These are phyloP conservation scores for Suricata suricatta DNA, from an alignment of 2,113 vertebrate species.

Conservation along the genomic window DNA sequence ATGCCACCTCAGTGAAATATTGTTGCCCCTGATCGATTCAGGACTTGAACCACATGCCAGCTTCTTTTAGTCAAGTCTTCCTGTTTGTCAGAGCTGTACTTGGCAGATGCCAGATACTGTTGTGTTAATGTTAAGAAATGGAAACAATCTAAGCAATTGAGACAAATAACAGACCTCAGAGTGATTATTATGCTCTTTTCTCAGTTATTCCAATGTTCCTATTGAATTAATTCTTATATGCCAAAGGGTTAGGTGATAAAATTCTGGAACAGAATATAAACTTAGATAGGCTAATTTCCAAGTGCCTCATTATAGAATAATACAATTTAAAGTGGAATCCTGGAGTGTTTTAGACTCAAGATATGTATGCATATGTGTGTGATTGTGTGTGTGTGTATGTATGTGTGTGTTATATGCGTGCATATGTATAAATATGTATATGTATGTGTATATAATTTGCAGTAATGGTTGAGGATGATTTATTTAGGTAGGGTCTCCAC, in stretches of 20 bases:
- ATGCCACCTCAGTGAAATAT: neutral
- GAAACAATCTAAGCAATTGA: constrained; percentile 62
- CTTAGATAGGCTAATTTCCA: constrained; percentile 20
- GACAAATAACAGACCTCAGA: constrained; percentile 47
- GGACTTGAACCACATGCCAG: neutral
- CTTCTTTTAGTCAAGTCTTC: neutral
- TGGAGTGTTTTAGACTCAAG: neutral
- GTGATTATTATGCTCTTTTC: constrained; percentile 48
- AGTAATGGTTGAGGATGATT: neutral
- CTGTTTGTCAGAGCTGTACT: constrained; percentile 3
- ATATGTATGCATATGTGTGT: neutral
- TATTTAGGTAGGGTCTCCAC: neutral
- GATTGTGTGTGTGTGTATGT: neutral
- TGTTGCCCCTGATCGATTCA: neutral
- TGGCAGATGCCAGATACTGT: constrained; percentile 38
- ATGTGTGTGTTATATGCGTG: neutral
- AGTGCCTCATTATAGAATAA: neutral
- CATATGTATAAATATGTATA: neutral
- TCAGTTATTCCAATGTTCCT: neutral
- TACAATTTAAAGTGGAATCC: neutral
- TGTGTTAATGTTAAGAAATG: constrained; percentile 65
- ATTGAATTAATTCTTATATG: neutral
- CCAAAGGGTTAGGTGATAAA: constrained; percentile 21
- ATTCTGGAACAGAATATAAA: constrained; percentile 32
- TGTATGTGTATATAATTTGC: neutral